Evolutionary conservation across 2,113 vertebrate species (phyloP).

Genomic region (Sminthopsis crassicaudata): DNA sequence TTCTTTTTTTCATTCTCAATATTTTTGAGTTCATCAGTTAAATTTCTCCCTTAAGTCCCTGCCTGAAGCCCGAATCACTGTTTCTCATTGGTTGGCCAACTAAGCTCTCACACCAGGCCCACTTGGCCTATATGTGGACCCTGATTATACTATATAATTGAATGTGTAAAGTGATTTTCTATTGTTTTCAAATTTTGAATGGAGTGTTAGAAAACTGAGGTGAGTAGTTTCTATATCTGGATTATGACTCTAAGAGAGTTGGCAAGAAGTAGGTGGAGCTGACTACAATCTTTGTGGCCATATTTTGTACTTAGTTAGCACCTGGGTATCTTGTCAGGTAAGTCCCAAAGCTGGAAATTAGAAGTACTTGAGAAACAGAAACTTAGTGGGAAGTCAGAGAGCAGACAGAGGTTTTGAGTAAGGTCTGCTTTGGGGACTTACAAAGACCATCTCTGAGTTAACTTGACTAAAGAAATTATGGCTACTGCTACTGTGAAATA

Average conservation of each 20-base stretch:
- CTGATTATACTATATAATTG: background rate
- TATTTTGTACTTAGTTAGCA: background rate
- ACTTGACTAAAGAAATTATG: background rate
- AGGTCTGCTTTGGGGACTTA: background rate
- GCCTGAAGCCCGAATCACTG: too few relatives aligned
- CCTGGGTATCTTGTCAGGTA: background rate
- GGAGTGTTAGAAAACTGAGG: background rate
- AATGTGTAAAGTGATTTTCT: background rate
- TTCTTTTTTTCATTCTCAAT: too few relatives aligned
- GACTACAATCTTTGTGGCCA: background rate
- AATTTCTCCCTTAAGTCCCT: too few relatives aligned
- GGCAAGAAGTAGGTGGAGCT: background rate
- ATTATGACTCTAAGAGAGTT: background rate
- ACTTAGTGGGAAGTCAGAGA: background rate
- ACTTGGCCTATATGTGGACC: too few relatives aligned
- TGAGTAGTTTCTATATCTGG: background rate
- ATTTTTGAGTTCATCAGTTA: too few relatives aligned
- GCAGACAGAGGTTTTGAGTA: background rate
- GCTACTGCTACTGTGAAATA: background rate
- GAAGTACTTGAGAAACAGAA: background rate
- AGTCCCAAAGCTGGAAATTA: background rate
- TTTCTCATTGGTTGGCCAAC: too few relatives aligned
- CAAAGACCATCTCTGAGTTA: background rate
- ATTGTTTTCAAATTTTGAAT: background rate
- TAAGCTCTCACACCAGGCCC: too few relatives aligned